Evolutionary conservation across 1,140 invertebrate species (phyloP).

Genomic region (Neodiprion lecontei): DNA sequence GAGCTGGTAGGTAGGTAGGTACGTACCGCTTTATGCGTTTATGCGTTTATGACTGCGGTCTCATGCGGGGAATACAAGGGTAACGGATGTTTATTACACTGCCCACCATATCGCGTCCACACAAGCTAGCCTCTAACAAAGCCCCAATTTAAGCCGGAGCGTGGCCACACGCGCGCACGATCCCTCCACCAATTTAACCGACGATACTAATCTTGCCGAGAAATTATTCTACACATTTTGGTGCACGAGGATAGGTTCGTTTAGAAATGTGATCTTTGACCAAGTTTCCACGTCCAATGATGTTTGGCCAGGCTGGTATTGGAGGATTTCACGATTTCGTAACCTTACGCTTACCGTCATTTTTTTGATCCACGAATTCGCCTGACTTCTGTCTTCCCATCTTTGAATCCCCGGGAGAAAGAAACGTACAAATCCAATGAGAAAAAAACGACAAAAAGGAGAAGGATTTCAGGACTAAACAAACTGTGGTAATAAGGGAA

Average conservation of each 20-base stretch:
- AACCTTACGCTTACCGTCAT: no score
- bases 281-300: no score
- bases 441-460: conserved; percentile 25
- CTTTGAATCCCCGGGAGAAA: no score
- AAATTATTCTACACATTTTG: no score
- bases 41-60: background rate
- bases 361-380: no score
- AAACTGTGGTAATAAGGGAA: conserved; percentile 50
- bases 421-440: conserved; percentile 13
- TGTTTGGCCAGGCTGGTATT: no score
- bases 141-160: background rate
- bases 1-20: background rate
- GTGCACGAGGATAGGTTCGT: no score
- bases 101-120: background rate
- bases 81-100: background rate
- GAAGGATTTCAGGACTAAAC: conserved; percentile 43
- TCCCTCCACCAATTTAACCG: no score
- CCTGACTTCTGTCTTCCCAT: no score
- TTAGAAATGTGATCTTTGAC: no score
- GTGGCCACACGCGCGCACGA: background rate
- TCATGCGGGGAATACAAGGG: background rate
- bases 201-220: no score
- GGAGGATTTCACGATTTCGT: no score
- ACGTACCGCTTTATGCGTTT: background rate
- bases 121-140: background rate